Percentiles rank a stretch among this genome's conserved stretches.
Evolutionary conservation across 2,888 invertebrate genomes (phyloP).

Genomic region (Sycophila texana): DNA sequence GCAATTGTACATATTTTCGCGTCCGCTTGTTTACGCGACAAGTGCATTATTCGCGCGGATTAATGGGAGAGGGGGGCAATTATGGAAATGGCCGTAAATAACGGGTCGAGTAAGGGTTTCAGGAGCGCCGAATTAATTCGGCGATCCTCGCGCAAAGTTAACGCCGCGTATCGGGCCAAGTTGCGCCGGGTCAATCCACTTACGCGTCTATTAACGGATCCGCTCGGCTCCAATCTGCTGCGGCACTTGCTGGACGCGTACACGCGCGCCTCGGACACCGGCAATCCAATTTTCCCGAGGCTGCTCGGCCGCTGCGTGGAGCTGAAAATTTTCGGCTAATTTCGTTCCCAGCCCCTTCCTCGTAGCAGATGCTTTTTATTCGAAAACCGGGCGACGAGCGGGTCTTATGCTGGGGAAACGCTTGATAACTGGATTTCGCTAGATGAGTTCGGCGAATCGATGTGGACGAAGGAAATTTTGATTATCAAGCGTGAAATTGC

Average conservation of each 20-base stretch:
- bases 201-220: conserved; percentile 57
- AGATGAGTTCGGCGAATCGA: too few relatives aligned
- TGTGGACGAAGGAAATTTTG: too few relatives aligned
- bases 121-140: conserved; percentile 50
- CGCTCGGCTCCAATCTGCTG: conserved; percentile 24
- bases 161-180: background rate
- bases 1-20: conserved; percentile 47
- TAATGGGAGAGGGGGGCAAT: conserved; percentile 46
- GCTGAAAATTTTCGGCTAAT: background rate
- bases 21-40: conserved; percentile 31
- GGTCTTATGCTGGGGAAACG: background rate
- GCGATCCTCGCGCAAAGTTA: conserved; percentile 16
- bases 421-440: too few relatives aligned
- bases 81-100: conserved; percentile 54
- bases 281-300: background rate
- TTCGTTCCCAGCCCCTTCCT: background rate
- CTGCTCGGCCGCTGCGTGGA: background rate
- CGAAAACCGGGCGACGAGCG: background rate
- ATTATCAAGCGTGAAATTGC: too few relatives aligned
- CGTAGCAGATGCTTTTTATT: background rate
- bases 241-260: background rate
- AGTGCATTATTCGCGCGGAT: conserved; percentile 51
- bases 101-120: conserved; percentile 51
- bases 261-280: background rate
- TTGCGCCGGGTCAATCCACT: conserved; percentile 55